Evolutionary conservation across 2,888 invertebrate genomes (phyloP), one percentile per base, ranked within the genome.

Genomic region (Plebejus argus): DNA sequence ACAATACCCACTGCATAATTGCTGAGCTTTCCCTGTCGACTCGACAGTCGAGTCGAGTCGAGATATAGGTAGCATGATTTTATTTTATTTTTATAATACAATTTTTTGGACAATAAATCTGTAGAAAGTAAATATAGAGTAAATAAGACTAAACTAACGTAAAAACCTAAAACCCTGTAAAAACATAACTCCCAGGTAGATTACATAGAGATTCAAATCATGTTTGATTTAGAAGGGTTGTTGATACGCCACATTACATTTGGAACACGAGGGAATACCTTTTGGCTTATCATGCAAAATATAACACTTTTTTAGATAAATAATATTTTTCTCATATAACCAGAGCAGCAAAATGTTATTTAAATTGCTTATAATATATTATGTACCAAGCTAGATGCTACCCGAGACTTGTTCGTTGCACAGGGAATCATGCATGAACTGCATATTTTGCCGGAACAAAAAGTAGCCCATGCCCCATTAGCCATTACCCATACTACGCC

Each of bases 281-380:
- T 66, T 66, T 28, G 28, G 66, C 66, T 66, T 66, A 5, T 66
- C 66, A 66, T 66, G 66, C 28, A 66, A 61, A 66, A 66, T 28
- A 28, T 66, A 15, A 15, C 23, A 66, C 23, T 66, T 66, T 23
- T 66, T 66, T 20, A 20, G 12, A 61, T 61, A 61, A 23, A 61
- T 20, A 20, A 58, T n/a, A 58, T 58, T 8, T n/a, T n/a, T 20
- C n/a, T n/a, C n/a, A 58, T 20, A 58, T 7, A 58, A 8, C n/a
- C 58, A 45, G 58, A 15, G 53, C 15, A 58, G 18, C 7, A 6
- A 58, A 58, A 58, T 58, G 20, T 20, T 58, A 3, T 45, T 20
- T 58, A 1, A 18, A 53, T 58, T 58, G 45, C 45, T 45, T 45
- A 45, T 12, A 45, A 28, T 28, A 28, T 28, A 28, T 28, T 28